A percentile compares a stretch with the other conserved stretches of the same genome.
phyloP scores from a whole-genome alignment of 92 coral and sea anemone species.

The Parazoanthus darwini region DNA sequence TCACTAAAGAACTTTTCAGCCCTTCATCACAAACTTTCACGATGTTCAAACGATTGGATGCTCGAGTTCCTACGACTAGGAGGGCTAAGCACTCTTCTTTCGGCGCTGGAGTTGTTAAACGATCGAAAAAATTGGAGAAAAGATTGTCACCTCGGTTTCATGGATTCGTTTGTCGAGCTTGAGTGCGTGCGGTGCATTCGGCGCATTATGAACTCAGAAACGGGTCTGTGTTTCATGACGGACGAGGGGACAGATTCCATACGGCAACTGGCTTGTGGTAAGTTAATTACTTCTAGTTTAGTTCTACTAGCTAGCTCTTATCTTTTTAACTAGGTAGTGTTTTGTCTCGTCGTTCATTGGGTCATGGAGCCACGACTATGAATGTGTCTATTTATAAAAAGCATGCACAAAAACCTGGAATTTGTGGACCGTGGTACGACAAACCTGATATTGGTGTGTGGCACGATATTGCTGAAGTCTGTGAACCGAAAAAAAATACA shows the following conservation, averaged over 20 bases:
- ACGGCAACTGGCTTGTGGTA: constrained; percentile 79
- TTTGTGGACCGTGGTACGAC: not conserved
- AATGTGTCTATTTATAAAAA: no score
- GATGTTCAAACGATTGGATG: constrained; percentile 78
- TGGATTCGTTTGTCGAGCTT: constrained; percentile 72
- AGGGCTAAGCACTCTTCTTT: constrained; percentile 73
- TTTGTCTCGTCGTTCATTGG: constrained; percentile 3
- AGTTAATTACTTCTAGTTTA: constrained; percentile 34
- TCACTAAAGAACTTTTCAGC: constrained; percentile 83
- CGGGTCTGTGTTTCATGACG: constrained; percentile 64
- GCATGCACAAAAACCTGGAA: no score
- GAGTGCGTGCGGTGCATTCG: constrained; percentile 87
- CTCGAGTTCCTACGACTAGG: constrained; percentile 80
- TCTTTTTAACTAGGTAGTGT: not conserved
- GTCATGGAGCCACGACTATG: not conserved
- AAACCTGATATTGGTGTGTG: no score
- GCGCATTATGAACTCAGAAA: constrained; percentile 77
- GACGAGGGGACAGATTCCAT: constrained; percentile 60
- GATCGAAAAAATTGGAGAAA: constrained; percentile 50
- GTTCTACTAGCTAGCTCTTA: no score
- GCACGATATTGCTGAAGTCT: not conserved
- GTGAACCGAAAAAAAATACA: not conserved
- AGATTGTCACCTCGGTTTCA: constrained; percentile 55
- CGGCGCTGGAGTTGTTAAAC: constrained; percentile 71
- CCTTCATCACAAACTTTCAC: constrained; percentile 66